Evolutionary conservation across 2,888 invertebrate genomes (phyloP), one percentile per base, ranked within the genome.

Genomic region (Athalia rosae): DNA sequence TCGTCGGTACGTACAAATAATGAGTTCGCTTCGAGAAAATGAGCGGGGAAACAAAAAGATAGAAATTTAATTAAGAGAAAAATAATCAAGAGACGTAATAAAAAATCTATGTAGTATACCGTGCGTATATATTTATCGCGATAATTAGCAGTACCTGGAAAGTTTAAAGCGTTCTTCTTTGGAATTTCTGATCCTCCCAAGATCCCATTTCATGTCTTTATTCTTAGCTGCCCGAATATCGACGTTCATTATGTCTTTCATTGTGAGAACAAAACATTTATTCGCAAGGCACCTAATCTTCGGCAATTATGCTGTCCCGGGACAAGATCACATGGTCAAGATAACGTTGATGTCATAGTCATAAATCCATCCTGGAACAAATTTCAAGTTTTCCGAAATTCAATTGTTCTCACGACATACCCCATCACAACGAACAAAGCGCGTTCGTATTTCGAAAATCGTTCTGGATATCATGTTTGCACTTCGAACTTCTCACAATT

Each of bases 251-350:
- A 50, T 28, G 13, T 15, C 15, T 9, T 53, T n/a, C 13, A 6
- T n/a, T 28, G 28, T 28, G 28, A 28, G 28, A 28, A 28, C 28
- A 2, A 28, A 28, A 28, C 28, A 28, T 28, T 2, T 28, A 28
- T 28, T 28, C 2, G 28, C 28, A 28, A 28, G 28, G 28, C 1
- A 28, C 1, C 28, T 28, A 1, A 28, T 28, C 28, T 28, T 50
- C 28, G 50, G 47, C 67, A 53, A 71, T 43, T 43, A 71, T 71
- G 8, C 47, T 28, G 71, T 71, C 71, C 56, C 58, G 45, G 13
- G 63, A 71, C 71, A 45, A 58, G 71, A 71, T 71, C 71, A 71
- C 71, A 58, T 71, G 71, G 71, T 71, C 71, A 71, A 71, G 71
- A 71, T 71, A 71, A 71, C 71, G 43, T 58, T 58, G 71, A 71